Conservation (phyloP, 2,888 invertebrate species). For the Eupithecia vulgata region DNA sequence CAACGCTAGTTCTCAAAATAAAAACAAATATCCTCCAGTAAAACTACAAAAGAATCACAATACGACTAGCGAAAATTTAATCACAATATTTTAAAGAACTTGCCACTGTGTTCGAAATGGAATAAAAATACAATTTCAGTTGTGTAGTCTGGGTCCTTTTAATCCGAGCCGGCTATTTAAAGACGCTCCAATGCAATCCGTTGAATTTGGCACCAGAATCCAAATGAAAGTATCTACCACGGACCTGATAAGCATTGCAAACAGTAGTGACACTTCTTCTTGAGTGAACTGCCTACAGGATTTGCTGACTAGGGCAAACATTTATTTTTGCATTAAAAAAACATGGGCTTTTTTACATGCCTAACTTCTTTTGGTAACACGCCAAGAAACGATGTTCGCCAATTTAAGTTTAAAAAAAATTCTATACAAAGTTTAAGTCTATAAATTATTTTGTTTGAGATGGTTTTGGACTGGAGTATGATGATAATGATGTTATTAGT, state of each 20-base stretch:
- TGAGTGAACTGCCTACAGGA: background rate
- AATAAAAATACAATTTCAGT: conserved; percentile 40
- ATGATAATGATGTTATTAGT: background rate
- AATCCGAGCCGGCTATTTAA: conserved; percentile 37
- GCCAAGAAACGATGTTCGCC: background rate
- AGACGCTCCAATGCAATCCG: conserved; percentile 41
- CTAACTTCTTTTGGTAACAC: background rate
- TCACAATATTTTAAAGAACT: conserved; percentile 34
- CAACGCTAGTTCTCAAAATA: background rate
- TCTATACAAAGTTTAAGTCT: background rate
- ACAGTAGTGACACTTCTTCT: conserved; percentile 4
- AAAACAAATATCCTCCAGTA: background rate
- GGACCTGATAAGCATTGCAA: background rate
- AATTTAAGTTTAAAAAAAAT: background rate
- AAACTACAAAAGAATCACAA: conserved; percentile 27
- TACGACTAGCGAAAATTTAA: conserved; percentile 27
- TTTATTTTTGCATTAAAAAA: background rate
- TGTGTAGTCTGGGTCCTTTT: conserved; percentile 34
- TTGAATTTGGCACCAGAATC: conserved; percentile 40
- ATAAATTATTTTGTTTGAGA: background rate
- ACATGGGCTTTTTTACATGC: background rate
- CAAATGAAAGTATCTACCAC: conserved; percentile 26
- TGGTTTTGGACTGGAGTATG: background rate
- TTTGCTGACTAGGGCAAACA: background rate
- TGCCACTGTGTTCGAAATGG: conserved; percentile 29